Conservation (phyloP, 2,888 invertebrate genomes). For the Aporophyla lueneburgensis region DNA sequence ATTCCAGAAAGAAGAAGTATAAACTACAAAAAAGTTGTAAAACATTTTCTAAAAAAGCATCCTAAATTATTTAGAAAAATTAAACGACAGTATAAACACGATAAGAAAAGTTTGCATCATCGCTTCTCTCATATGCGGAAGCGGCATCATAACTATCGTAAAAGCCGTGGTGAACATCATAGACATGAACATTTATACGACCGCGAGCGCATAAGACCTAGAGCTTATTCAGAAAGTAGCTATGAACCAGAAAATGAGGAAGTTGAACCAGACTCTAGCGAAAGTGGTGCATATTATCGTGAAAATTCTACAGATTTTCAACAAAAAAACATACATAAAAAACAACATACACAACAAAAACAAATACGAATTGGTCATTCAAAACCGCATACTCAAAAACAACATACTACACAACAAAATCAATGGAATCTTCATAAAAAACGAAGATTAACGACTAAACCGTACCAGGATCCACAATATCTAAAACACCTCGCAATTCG, state of each 20-base stretch:
- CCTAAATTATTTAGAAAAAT: constrained; percentile 43
- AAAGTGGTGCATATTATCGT: background rate
- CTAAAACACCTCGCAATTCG: constrained; percentile 8
- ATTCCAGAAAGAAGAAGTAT: constrained; percentile 28
- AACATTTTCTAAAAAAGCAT: constrained; percentile 36
- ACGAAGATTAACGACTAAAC: background rate
- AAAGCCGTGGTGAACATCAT: background rate
- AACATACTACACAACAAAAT: background rate
- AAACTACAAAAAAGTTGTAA: constrained; percentile 37
- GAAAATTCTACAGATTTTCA: background rate
- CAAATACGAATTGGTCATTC: background rate
- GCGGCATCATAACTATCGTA: constrained; percentile 14
- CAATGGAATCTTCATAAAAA: background rate
- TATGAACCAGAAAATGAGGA: background rate
- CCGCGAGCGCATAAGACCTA: background rate
- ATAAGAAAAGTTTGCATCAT: background rate
- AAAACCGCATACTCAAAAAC: background rate
- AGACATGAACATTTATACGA: background rate
- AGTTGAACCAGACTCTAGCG: background rate
- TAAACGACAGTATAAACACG: constrained; percentile 28
- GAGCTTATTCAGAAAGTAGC: background rate
- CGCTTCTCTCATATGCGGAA: background rate
- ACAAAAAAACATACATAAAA: background rate
- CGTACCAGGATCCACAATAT: constrained; percentile 8
- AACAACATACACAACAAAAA: background rate